Conservation (phyloP, 2,113 vertebrate species). For the Corydoras sp. region DNA sequence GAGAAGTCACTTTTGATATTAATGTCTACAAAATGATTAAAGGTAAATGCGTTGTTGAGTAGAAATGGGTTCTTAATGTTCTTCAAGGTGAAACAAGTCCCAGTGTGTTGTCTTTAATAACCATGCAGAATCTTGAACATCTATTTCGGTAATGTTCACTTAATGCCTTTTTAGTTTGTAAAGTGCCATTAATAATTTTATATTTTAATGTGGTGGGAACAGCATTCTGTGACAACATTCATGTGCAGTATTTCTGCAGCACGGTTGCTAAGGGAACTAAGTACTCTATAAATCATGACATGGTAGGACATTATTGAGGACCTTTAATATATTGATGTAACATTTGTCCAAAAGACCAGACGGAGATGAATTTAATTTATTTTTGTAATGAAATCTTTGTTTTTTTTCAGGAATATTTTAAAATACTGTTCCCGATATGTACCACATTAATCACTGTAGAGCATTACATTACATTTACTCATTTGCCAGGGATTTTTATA, state of each 20-base stretch:
- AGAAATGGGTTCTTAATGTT: conserved; percentile 15
- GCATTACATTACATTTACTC: too few species aligned
- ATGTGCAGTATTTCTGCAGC: neutral
- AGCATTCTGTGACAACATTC: conserved; percentile 6
- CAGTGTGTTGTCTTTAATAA: conserved; percentile 16
- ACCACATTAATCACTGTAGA: too few species aligned
- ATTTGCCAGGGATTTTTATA: too few species aligned
- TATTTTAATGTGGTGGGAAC: conserved; percentile 15
- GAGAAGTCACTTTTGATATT: neutral
- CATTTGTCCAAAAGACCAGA: too few species aligned
- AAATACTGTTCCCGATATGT: too few species aligned
- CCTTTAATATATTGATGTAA: neutral
- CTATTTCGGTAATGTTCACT: conserved; percentile 17
- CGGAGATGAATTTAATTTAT: too few species aligned
- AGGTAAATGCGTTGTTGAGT: conserved; percentile 7
- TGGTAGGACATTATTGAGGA: conserved; percentile 15
- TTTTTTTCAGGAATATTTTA: too few species aligned
- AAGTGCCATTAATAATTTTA: conserved; percentile 19
- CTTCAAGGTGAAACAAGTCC: conserved; percentile 10
- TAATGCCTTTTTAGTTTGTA: conserved; percentile 11
- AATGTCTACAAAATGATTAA: neutral
- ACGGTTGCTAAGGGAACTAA: conserved; percentile 8
- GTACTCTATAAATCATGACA: neutral
- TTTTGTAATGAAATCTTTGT: too few species aligned
- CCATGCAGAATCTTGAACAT: conserved; percentile 19